Conservation (phyloP, 1,140 invertebrate species). For the Leptinotarsa defecta region DNA sequence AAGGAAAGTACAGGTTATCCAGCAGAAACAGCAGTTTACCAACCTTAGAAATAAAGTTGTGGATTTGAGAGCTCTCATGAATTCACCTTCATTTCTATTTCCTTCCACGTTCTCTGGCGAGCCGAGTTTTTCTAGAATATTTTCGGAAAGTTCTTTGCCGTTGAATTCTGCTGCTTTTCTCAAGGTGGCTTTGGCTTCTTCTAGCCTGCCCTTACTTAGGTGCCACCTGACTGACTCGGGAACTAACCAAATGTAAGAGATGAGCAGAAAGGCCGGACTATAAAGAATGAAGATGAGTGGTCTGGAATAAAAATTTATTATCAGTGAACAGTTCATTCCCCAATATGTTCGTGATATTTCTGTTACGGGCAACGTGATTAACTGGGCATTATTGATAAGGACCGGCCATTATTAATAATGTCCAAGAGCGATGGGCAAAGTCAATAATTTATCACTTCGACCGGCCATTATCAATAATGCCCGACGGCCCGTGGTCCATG, state of each 20-base stretch:
- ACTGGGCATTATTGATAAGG: no score
- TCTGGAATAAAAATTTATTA: conserved; percentile 37
- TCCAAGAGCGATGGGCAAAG: no score
- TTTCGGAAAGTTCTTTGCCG: conserved; percentile 62
- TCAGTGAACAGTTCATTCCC: background rate
- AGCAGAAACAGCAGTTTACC: conserved; percentile 69
- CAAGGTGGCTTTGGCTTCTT: conserved; percentile 58
- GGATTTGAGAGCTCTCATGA: conserved; percentile 62
- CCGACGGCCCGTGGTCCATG: no score
- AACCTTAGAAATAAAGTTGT: conserved; percentile 65
- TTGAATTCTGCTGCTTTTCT: conserved; percentile 63
- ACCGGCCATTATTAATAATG: no score
- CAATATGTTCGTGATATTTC: no score
- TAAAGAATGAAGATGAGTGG: conserved; percentile 59
- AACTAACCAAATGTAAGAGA: conserved; percentile 54
- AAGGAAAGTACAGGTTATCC: conserved; percentile 71
- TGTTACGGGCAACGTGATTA: no score
- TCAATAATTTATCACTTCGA: no score
- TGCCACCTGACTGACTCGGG: conserved; percentile 62
- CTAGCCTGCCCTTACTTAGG: conserved; percentile 57
- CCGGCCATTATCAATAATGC: no score
- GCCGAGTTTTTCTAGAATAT: conserved; percentile 57
- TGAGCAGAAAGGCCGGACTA: conserved; percentile 39
- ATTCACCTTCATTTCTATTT: conserved; percentile 30
- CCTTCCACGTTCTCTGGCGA: conserved; percentile 38